phyloP scores from a whole-genome alignment of 2,113 vertebrate species.

The Stomatorhinus ivindoensis region DNA sequence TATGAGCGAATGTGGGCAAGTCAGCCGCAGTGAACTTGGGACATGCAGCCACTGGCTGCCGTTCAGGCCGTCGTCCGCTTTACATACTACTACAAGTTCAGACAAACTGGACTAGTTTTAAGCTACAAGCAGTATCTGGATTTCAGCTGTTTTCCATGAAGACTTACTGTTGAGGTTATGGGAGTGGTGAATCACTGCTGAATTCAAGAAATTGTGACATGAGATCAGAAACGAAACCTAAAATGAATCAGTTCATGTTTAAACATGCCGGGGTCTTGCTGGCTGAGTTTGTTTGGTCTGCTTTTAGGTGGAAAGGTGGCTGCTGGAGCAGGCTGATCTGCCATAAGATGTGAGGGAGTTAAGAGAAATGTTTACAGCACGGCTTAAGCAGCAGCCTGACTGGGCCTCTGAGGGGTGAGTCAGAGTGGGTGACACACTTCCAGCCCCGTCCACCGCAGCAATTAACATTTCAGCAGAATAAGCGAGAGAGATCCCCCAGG shows the following conservation, averaged over 20 bases:
- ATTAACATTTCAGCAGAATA: constrained; percentile 7
- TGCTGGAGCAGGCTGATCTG: neutral
- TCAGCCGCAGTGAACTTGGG: neutral
- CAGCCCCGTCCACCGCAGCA: neutral
- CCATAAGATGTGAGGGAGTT: neutral
- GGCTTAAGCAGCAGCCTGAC: neutral
- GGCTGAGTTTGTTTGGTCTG: neutral
- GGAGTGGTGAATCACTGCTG: neutral
- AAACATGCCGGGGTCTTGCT: neutral
- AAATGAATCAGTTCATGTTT: neutral
- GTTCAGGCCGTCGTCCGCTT: neutral
- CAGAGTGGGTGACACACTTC: neutral
- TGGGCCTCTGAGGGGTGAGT: neutral
- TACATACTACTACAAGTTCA: neutral
- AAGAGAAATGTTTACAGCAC: neutral
- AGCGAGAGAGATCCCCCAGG: neutral
- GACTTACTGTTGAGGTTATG: neutral
- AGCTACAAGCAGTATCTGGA: neutral
- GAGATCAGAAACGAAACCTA: neutral
- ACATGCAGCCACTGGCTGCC: neutral
- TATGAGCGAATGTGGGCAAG: neutral
- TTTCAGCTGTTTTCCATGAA: neutral
- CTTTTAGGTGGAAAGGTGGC: neutral
- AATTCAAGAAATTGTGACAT: neutral
- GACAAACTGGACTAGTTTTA: neutral